These are phyloP conservation scores for Catocala nupta DNA, from an alignment of 2,888 invertebrate genomes.

Conservation along the genomic window DNA sequence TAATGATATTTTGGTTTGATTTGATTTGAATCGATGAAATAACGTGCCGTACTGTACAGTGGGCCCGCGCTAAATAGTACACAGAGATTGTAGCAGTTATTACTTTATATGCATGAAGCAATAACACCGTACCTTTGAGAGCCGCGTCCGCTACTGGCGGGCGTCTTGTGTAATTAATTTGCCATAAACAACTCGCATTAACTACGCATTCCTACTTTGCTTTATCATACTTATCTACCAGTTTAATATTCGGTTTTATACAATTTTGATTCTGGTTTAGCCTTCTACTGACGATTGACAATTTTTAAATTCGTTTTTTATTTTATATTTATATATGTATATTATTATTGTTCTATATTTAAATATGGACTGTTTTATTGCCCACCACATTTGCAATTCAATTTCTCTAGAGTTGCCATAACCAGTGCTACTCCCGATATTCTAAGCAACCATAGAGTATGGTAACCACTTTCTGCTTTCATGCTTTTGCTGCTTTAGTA, in stretches of 20 bases:
- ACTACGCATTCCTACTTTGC: constrained; percentile 49
- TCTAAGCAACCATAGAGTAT: no score
- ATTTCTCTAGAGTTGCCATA: no score
- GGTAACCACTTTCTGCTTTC: no score
- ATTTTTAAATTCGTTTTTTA: no score
- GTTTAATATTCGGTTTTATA: constrained; percentile 30
- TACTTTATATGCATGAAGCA: constrained; percentile 80
- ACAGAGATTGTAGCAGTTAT: constrained; percentile 68
- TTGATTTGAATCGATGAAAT: background rate
- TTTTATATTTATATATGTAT: no score
- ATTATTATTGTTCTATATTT: no score
- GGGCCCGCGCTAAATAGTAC: constrained; percentile 60
- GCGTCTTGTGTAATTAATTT: constrained; percentile 74
- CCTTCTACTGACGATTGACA: background rate
- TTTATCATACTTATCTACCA: constrained; percentile 40
- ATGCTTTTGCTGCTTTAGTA: no score
- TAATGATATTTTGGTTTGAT: no score
- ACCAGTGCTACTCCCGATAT: no score
- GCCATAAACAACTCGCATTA: constrained; percentile 67
- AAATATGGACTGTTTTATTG: no score
- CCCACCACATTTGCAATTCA: no score
- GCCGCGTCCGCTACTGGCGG: constrained; percentile 48
- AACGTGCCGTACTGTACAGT: constrained; percentile 44
- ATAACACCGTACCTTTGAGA: constrained; percentile 68
- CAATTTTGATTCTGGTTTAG: constrained; percentile 1